Evolutionary conservation across 1,140 invertebrate genomes (phyloP), one percentile per base, ranked within the genome.

Genomic region (Drosophila ercepeae): DNA sequence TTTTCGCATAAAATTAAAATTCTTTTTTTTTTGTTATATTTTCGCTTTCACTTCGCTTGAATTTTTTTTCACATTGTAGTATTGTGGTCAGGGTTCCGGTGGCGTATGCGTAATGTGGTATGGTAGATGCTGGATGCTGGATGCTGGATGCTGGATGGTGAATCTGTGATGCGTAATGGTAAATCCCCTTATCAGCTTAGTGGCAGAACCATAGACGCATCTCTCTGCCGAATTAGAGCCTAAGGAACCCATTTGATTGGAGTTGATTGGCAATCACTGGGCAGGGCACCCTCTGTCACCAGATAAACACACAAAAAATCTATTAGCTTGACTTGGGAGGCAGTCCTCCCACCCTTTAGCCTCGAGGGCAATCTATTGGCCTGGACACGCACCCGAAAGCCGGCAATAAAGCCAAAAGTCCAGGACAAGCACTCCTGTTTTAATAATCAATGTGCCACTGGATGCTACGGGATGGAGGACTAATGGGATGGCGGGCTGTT

Each of bases 181-280:
- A 51, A 52, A 51, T 39, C 50, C 41, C 44, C 59, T 86, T 81
- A 79, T 84, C 79, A 75, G 71, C 29, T 18, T 27, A 58, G 23
- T 19, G 65, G 61, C 75, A 84, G 59, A 65, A 67, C 32, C 60
- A 23, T 19, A 9, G 52, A 7, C 18, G n/a, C n/a, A n/a, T n/a
- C n/a, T n/a, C n/a, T n/a, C n/a, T n/a, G n/a, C n/a, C n/a, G n/a
- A n/a, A n/a, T n/a, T n/a, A n/a, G n/a, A n/a, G n/a, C n/a, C n/a
- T n/a, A n/a, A n/a, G 57, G 64, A 83, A 52, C 70, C 52, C 57
- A 78, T 84, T 83, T 79, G 82, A 81, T 58, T 86, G 81, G 25
- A 81, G 59, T 63, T 84, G 81, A 86, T 84, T 86, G 81, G 27
- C 81, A 86, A 86, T 86, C 81, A 77, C 79, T 42, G 64, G 51